A percentile compares a stretch with the other conserved stretches of the same genome.
phyloP scores from a whole-genome alignment of 1,140 invertebrate genomes.

The Anagrus nilaparvatae region DNA sequence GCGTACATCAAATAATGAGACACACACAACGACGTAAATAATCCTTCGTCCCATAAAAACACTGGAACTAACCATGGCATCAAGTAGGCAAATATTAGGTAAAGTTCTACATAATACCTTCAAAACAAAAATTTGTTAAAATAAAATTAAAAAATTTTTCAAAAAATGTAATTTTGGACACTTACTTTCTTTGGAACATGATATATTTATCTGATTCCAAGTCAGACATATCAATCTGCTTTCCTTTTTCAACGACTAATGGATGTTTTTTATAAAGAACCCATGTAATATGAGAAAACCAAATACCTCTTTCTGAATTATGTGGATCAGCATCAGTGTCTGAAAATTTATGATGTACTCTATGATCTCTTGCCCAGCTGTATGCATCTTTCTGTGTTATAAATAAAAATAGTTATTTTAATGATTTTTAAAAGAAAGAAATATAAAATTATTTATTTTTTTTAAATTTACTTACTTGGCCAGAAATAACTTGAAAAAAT shows the following conservation, averaged over 20 bases:
- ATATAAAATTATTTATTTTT: too few relatives aligned
- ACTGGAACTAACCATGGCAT: conserved; percentile 1
- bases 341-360: conserved; percentile 74
- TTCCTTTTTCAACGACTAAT: conserved; percentile 65
- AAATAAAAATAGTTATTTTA: too few relatives aligned
- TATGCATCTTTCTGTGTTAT: conserved; percentile 57
- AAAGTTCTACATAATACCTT: too few relatives aligned
- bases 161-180: too few relatives aligned
- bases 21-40: conserved; percentile 66
- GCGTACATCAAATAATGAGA: conserved; percentile 55
- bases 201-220: conserved; percentile 75
- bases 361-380: conserved; percentile 68
- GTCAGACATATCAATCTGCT: conserved; percentile 70
- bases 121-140: too few relatives aligned
- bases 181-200: conserved; percentile 70
- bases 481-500: conserved; percentile 42
- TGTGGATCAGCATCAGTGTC: conserved; percentile 78
- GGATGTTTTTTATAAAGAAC: conserved; percentile 68
- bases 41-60: conserved; percentile 63
- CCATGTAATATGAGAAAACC: conserved; percentile 76
- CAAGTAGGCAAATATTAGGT: background rate
- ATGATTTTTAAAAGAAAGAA: too few relatives aligned
- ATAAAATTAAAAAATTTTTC: too few relatives aligned
- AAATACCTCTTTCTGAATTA: conserved; percentile 69
- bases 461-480: conserved; percentile 47